These are phyloP conservation scores for Ailurus styani DNA, from an alignment of 2,113 vertebrate species.

Conservation along the genomic window DNA sequence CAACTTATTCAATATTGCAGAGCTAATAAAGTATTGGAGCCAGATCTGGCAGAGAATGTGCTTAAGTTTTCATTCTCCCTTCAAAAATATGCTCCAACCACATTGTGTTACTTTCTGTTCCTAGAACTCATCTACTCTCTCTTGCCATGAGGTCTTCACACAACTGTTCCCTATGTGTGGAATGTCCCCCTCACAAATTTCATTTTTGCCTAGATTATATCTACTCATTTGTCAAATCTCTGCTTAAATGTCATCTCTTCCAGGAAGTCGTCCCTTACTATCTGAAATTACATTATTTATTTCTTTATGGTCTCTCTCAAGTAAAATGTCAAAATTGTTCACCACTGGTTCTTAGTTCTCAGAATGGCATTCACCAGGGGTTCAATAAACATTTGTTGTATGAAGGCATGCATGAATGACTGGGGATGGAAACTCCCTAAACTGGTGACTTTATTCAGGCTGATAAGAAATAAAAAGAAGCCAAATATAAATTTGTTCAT, in stretches of 20 bases:
- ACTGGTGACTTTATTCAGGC: conserved; percentile 21
- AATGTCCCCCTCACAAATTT: background rate
- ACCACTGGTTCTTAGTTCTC: conserved; percentile 9
- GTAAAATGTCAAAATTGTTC: background rate
- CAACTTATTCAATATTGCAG: background rate
- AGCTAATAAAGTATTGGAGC: background rate
- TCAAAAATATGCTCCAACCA: background rate
- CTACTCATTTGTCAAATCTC: conserved; percentile 15
- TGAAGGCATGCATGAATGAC: conserved; percentile 11
- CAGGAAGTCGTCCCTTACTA: background rate
- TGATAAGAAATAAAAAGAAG: conserved; percentile 41
- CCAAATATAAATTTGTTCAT: conserved; percentile 36
- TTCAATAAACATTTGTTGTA: conserved; percentile 12
- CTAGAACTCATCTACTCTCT: conserved; percentile 19
- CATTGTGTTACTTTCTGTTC: background rate
- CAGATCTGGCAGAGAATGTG: background rate
- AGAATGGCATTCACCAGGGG: background rate
- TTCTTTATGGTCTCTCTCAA: background rate
- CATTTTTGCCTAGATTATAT: background rate
- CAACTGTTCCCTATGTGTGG: background rate
- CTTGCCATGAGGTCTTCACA: background rate
- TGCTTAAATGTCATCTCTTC: conserved; percentile 29
- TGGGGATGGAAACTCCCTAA: background rate
- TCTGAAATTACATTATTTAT: conserved; percentile 41
- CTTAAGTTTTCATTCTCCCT: background rate